phyloP scores from a whole-genome alignment of 1,140 invertebrate species.

The Branchinecta lindahli region DNA sequence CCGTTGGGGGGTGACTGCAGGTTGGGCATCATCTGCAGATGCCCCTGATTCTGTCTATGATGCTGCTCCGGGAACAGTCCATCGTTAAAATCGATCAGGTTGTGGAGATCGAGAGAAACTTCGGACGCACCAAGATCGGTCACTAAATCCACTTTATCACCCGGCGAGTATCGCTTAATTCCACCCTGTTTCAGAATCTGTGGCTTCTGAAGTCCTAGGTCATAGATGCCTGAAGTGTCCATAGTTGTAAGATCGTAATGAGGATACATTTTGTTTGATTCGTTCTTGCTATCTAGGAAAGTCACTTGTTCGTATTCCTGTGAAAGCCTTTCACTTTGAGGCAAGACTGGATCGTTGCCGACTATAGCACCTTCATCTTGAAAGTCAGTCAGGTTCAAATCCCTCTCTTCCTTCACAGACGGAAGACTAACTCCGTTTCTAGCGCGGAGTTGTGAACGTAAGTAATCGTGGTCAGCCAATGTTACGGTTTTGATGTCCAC shows the following conservation, averaged over 20 bases:
- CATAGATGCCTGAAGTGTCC: background rate
- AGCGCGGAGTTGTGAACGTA: background rate
- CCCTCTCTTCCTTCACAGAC: background rate
- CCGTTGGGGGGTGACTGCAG: background rate
- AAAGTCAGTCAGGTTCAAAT: background rate
- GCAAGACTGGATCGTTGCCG: background rate
- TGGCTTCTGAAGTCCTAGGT: background rate
- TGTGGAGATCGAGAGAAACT: background rate
- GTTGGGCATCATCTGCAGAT: background rate
- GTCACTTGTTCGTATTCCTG: background rate
- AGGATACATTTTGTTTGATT: background rate
- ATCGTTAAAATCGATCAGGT: background rate
- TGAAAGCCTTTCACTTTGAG: background rate
- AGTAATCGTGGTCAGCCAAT: background rate
- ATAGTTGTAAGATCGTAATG: background rate
- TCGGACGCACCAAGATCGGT: background rate
- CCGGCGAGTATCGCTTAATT: background rate
- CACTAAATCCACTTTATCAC: background rate
- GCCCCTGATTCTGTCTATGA: background rate
- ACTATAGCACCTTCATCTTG: background rate
- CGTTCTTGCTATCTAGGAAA: background rate
- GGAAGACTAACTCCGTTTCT: background rate
- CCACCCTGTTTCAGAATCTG: background rate
- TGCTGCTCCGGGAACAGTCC: background rate
- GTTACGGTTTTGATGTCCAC: background rate